Conservation (phyloP, 2,113 vertebrate genomes). For the Smithornis capensis region DNA sequence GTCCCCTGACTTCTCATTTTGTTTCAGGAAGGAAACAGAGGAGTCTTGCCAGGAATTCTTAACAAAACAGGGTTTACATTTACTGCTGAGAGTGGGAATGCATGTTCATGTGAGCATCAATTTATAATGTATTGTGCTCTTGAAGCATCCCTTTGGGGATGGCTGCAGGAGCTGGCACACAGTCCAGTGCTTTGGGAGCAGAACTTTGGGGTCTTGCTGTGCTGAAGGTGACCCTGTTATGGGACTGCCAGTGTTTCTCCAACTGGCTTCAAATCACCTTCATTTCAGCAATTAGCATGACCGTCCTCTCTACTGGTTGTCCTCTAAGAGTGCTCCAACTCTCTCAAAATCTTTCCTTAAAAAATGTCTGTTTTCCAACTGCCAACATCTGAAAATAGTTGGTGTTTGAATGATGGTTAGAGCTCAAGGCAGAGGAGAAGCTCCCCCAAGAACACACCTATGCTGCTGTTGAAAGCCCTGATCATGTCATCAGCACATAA, state of each 20-base stretch:
- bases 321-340: not conserved
- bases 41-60: not conserved
- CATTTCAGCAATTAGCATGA: not conserved
- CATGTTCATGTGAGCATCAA: not conserved
- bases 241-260: not conserved
- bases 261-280: not conserved
- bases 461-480: not conserved
- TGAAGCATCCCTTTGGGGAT: not conserved
- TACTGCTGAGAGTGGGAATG: not conserved
- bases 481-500: not conserved
- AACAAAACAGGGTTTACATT: not conserved
- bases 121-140: not conserved
- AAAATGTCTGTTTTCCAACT: not conserved
- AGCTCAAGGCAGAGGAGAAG: not conserved
- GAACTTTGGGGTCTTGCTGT: slow-evolving; percentile 6
- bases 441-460: not conserved
- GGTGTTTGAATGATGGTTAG: not conserved
- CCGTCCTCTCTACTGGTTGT: not conserved
- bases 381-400: not conserved
- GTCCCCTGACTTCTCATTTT: not conserved
- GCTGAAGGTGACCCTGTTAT: not conserved
- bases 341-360: not conserved
- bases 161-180: not conserved
- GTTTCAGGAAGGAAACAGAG: not conserved
- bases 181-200: not conserved